These are phyloP conservation scores for Hydrolagus colliei DNA, from an alignment of 2,797 vertebrate genomes.

Conservation along the genomic window DNA sequence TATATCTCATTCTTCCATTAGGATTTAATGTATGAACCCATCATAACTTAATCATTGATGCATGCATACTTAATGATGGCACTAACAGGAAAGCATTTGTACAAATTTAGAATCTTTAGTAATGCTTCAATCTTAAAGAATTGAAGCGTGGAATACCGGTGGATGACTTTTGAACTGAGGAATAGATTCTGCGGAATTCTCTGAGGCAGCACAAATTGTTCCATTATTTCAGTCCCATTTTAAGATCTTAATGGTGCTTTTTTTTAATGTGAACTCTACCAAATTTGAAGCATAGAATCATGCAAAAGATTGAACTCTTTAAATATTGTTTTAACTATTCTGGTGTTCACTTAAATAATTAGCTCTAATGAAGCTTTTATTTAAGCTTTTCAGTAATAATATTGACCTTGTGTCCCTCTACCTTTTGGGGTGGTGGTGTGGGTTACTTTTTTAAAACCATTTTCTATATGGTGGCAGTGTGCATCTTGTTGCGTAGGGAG, in stretches of 20 bases:
- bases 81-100: background rate
- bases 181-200: background rate
- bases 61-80: background rate
- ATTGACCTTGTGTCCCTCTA: too few relatives aligned
- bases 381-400: too few relatives aligned
- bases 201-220: background rate
- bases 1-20: background rate
- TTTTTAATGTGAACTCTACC: background rate
- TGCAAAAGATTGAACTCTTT: too few relatives aligned
- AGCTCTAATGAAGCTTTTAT: too few relatives aligned
- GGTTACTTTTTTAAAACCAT: too few relatives aligned
- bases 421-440: too few relatives aligned
- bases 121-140: background rate
- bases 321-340: too few relatives aligned
- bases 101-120: background rate
- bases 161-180: background rate
- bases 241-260: background rate
- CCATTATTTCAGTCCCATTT: background rate
- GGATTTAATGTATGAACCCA: background rate
- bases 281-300: too few relatives aligned
- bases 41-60: background rate
- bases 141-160: background rate
- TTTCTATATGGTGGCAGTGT: too few relatives aligned
- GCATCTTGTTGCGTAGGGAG: too few relatives aligned
- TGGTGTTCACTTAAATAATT: too few relatives aligned